Evolutionary conservation across 2,113 vertebrate genomes (phyloP).

Genomic region (Casuarius casuarius): DNA sequence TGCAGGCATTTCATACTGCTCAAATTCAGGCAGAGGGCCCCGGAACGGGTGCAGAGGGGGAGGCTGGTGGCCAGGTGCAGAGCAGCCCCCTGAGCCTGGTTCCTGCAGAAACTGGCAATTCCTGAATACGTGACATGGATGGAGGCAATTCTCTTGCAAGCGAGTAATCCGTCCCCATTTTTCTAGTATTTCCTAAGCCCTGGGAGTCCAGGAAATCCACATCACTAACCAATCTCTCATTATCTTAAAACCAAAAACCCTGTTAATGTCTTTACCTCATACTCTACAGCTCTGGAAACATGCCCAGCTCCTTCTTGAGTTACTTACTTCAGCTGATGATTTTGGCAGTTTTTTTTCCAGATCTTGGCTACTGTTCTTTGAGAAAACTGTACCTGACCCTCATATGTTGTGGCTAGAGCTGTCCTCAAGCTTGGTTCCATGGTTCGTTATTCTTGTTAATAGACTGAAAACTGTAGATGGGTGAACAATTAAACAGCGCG

Average conservation of each 20-base stretch:
- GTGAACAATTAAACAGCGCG: background rate
- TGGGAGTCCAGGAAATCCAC: slow-evolving; percentile 24
- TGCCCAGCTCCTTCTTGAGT: slow-evolving; percentile 48
- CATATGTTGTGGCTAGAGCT: background rate
- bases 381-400: background rate
- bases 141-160: background rate
- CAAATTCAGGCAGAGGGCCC: background rate
- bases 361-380: slow-evolving; percentile 23
- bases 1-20: background rate
- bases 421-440: background rate
- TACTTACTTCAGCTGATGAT: slow-evolving; percentile 63
- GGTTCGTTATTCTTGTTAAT: background rate
- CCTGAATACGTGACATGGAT: background rate
- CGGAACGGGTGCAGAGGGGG: background rate
- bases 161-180: background rate
- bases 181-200: slow-evolving; percentile 22
- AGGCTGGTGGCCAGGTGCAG: background rate
- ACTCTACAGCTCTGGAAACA: slow-evolving; percentile 36
- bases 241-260: slow-evolving; percentile 56
- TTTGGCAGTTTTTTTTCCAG: slow-evolving; percentile 42
- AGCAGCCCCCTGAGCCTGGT: background rate
- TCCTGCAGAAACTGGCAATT: background rate
- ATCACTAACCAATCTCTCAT: slow-evolving; percentile 12
- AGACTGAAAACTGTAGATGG: background rate
- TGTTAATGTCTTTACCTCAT: slow-evolving; percentile 55